Evolutionary conservation across 1,140 invertebrate genomes (phyloP), one percentile per base, ranked within the genome.

Genomic region (Maconellicoccus hirsutus): DNA sequence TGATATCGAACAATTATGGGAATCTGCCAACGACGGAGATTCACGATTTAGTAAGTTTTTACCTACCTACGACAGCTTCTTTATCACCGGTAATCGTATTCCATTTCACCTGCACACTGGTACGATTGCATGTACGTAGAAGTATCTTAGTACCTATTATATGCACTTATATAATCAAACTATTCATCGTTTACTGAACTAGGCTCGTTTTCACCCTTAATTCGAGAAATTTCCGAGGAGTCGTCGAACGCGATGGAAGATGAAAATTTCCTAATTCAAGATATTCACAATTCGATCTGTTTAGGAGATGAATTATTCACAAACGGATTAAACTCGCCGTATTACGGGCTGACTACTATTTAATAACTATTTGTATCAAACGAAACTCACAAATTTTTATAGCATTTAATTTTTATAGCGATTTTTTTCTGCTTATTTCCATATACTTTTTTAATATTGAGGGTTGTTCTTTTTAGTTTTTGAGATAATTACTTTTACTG

Each of bases 261-360:
- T 2, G 61, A 66, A 25, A 66, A 66, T 23, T 66, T 66, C 16
- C 16, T 66, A 23, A 66, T 66, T 23, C 61, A 66, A 25, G 61
- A 66, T 66, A 66, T 66, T 23, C 21, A 66, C 16, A 66, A 66
- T 66, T 66, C 61, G 1, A 66, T 66, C 16, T 66, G 61, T 23
- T 66, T 66, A 25, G 61, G 61, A 66, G 61, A 66, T 66, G 61
- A 66, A 66, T 23, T 66, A 66, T 66, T 66, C 16, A 66, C 61
- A 22, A 66, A 66, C 25, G 61, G 61, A 66, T 19, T 66, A 25
- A 66, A 66, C 25, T 66, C 61, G 61, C 61, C 61, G 4, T 66
- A 66, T 66, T 66, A 66, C 19, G 61, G 61, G 3, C 19, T 66
- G 22, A 66, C 61, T 25, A 66, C 61, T 10, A 66, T 66, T 25